phyloP scores from a whole-genome alignment of 1,140 invertebrate species.

The Drosophila persimilis region DNA sequence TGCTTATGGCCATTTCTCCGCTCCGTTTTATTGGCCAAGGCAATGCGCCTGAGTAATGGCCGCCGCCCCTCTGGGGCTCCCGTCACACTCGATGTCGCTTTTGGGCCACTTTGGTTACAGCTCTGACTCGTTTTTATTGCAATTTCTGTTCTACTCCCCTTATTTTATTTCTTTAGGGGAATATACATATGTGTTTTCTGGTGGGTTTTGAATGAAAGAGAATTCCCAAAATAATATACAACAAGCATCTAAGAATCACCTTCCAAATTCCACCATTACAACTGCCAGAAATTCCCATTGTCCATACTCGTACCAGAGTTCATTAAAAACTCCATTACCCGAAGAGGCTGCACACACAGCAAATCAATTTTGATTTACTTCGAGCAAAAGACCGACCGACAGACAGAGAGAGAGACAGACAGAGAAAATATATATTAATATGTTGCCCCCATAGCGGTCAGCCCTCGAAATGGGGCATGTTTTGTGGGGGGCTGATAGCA shows the following conservation, averaged over 20 bases:
- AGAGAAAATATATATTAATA: constrained; percentile 55
- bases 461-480: constrained; percentile 48
- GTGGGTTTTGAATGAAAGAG: not conserved
- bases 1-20: constrained; percentile 62
- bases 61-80: constrained; percentile 2
- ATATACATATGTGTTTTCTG: no score
- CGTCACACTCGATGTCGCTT: constrained; percentile 11
- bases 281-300: constrained; percentile 12
- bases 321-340: constrained; percentile 74
- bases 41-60: constrained; percentile 59
- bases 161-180: not conserved
- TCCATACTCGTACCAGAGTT: constrained; percentile 35
- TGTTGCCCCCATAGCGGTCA: constrained; percentile 26
- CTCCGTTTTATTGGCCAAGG: constrained; percentile 68
- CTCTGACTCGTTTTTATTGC: not conserved
- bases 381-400: constrained; percentile 18
- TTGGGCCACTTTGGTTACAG: constrained; percentile 13
- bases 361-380: constrained; percentile 80
- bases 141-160: constrained; percentile 23
- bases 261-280: not conserved
- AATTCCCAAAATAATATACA: not conserved
- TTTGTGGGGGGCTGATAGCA: constrained; percentile 25
- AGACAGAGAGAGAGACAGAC: constrained; percentile 12
- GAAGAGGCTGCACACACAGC: constrained; percentile 18
- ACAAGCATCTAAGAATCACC: not conserved